These are phyloP conservation scores for Toxotes lorentzi DNA, from an alignment of 2,797 vertebrate species.

Conservation along the genomic window DNA sequence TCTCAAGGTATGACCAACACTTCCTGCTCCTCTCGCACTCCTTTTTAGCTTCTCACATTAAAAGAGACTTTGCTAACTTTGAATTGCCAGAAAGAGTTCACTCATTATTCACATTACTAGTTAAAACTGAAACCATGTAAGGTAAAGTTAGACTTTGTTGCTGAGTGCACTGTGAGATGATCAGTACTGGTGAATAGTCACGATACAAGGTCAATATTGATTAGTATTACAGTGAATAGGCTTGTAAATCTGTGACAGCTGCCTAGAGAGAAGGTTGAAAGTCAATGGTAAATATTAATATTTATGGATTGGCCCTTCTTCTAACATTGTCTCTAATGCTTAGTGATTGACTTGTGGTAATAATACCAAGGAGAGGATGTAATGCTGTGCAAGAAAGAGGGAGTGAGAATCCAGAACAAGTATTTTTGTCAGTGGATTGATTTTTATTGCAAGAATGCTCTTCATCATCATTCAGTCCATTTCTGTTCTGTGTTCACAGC, in stretches of 20 bases:
- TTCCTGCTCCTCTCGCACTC: neutral
- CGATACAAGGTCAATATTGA: conserved; percentile 13
- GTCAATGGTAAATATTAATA: conserved; percentile 36
- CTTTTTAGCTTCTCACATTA: neutral
- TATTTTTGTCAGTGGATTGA: neutral
- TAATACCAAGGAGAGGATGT: neutral
- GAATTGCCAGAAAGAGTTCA: neutral
- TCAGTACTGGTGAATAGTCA: neutral
- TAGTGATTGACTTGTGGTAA: neutral
- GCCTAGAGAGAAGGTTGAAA: neutral
- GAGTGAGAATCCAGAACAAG: neutral
- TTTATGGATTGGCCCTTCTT: conserved; percentile 3
- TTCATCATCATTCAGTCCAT: neutral
- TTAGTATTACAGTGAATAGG: conserved; percentile 5
- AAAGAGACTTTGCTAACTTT: neutral
- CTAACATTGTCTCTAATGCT: conserved; percentile 5
- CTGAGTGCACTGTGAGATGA: neutral
- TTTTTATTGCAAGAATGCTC: neutral
- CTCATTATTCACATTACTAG: neutral
- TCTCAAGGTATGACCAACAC: conserved; percentile 87
- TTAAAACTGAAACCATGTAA: neutral
- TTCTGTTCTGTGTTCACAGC: conserved; percentile 77
- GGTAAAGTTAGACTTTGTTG: neutral
- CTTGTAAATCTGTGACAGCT: conserved; percentile 21
- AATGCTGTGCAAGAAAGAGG: neutral